Base-by-base conservation (phyloP, 2,888 invertebrate species). In the Melanotus villosus region DNA sequence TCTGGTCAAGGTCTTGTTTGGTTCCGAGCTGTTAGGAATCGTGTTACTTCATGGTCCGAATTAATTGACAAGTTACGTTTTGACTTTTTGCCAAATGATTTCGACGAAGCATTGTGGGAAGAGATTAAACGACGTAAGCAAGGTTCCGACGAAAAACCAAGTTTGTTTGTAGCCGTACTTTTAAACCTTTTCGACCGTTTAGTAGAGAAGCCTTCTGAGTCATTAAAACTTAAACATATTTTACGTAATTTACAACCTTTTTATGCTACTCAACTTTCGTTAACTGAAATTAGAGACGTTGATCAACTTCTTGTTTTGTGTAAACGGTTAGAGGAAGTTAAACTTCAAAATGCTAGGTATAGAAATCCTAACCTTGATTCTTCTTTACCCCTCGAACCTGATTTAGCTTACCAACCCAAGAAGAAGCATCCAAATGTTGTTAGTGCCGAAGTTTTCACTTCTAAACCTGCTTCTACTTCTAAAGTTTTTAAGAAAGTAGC, bases 31-130 rank as follows among this genome's bases (percentile, higher is more conserved):
- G 10, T 7, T 34, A 5, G 34, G 7, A 5, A 10, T 10, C 6
- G 34, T n/a, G n/a, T 10, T 2, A 10, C 34, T n/a, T 7, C 5
- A 7, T 34, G 34, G 34, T 5, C 2, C 5, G 34, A 34, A 34
- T 2, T 34, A 7, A 7, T 10, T 5, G 26, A 26, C 7, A 21
- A 23, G 12, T 23, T 72, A 9, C 45, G 58, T 4, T 16, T 12
- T 9, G 57, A 67, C 2, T 73, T 62, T 57, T 58, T 72, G 10
- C 69, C 72, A 5, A 6, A 32, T 10, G 68, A 73, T 52, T 75
- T 73, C 52, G 68, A 69, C 0, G 56, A 62, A 19, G 47, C 52
- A 23, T 21, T 75, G 5, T 69, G 59, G 64, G 60, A 70, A 14
- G 54, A 54, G 16, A 65, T 65, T 58, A 18, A 57, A 1, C 5